These are phyloP conservation scores for Cotesia congregata DNA, from an alignment of 2,888 invertebrate species.

Conservation along the genomic window DNA sequence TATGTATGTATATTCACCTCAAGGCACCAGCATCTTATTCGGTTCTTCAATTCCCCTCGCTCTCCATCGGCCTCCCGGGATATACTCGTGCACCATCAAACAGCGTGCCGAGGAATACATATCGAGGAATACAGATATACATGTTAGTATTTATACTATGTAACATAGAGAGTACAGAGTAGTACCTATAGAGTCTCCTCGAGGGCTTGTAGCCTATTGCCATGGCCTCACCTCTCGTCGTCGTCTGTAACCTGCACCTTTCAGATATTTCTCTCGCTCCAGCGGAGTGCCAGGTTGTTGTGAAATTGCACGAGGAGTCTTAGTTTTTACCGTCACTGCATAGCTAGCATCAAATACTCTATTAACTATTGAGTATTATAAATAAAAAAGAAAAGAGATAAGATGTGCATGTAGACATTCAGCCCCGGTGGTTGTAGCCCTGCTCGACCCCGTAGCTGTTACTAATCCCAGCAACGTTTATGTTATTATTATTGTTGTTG, in stretches of 20 bases:
- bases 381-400: conserved; percentile 35
- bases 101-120: conserved; percentile 2
- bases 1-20: conserved; percentile 47
- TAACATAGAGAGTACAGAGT: conserved; percentile 9
- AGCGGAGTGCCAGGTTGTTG: conserved; percentile 54
- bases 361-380: conserved; percentile 28
- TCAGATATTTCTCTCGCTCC: conserved; percentile 63
- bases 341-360: conserved; percentile 16
- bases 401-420: conserved; percentile 14
- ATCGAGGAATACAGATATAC: conserved; percentile 10
- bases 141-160: background rate
- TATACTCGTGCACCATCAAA: conserved; percentile 36
- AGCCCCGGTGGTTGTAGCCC: conserved; percentile 27
- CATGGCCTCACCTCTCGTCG: conserved; percentile 55
- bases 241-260: conserved; percentile 62
- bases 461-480: background rate
- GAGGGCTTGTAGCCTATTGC: conserved; percentile 52
- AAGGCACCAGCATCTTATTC: conserved; percentile 39
- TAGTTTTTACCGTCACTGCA: conserved; percentile 21
- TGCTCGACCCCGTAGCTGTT: conserved; percentile 26
- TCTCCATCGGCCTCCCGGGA: conserved; percentile 50
- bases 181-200: conserved; percentile 48
- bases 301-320: conserved; percentile 46
- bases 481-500: conserved; percentile 6
- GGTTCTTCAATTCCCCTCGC: conserved; percentile 36